Evolutionary conservation across 2,113 vertebrate genomes (phyloP), one percentile per base, ranked within the genome.

Genomic region (Pycnonotus jocosus): DNA sequence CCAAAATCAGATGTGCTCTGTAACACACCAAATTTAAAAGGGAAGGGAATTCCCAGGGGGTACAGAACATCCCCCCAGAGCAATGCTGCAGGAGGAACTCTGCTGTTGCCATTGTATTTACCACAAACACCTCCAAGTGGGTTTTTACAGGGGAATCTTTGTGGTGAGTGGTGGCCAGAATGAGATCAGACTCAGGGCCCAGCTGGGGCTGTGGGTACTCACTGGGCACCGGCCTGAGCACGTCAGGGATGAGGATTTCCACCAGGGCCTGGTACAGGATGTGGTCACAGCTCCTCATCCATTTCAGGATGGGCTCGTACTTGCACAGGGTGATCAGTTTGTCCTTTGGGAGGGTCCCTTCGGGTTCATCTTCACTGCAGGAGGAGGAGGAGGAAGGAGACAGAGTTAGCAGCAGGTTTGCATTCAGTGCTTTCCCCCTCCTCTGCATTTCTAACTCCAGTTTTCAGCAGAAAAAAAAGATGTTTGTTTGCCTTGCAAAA

Each of bases 201-300:
- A 1, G 6, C 24, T 2, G 12, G 60, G 69, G 87, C 71, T 16
- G 37, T 8, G 28, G 70, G 37, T 20, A 98, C 99, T 99, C 90
- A 99, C 99, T 99, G 96, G 99, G 99, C 68, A 99, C 99, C 0
- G 99, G 99, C 31, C 99, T 98, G 82, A 99, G 98, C 69, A 99
- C 99, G 2, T 99, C 99, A 0, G 99, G 99, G 95, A 99, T 99
- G 54, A 99, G 99, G 86, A 99, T 98, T 97, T 99, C 99, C 91
- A 99, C 99, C 88, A 99, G 98, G 3, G 99, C 98, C 98, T 99
- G 99, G 98, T 99, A 99, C 65, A 99, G 97, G 97, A 99, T 98
- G 97, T 99, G 99, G 92, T 99, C 99, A 8, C 99, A 99, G 98
- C 97, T 98, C 81, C 99, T 98, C 99, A 99, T 99, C 99, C 99